These are phyloP conservation scores for Betta splendens DNA, from an alignment of 2,797 vertebrate genomes.

Conservation along the genomic window DNA sequence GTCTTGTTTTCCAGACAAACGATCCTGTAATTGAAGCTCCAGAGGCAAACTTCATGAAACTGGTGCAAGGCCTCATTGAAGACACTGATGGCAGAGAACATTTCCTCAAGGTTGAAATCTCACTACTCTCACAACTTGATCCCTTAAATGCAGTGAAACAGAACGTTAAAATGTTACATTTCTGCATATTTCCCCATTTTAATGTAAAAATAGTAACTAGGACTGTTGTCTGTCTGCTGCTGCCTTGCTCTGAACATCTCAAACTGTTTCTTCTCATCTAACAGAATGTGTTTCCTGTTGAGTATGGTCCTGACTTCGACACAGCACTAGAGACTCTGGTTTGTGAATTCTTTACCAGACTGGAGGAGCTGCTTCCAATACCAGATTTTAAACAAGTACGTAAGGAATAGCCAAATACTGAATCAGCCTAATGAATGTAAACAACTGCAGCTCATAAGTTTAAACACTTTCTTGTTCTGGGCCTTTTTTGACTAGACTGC, in stretches of 20 bases:
- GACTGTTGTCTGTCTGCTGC: neutral
- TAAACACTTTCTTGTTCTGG: neutral
- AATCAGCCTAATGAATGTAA: neutral
- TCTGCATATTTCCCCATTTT: neutral
- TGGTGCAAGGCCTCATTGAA: slow-evolving; percentile 79
- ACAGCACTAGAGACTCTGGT: slow-evolving; percentile 77
- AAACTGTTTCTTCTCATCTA: neutral
- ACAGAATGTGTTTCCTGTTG: slow-evolving; percentile 80
- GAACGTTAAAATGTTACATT: neutral
- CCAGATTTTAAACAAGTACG: slow-evolving; percentile 80
- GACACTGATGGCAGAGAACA: slow-evolving; percentile 79
- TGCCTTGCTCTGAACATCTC: neutral
- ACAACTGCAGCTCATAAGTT: neutral
- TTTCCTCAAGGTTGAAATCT: slow-evolving; percentile 72
- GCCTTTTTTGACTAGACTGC: slow-evolving; percentile 61
- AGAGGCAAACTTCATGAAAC: slow-evolving; percentile 80
- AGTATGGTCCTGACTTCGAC: slow-evolving; percentile 79
- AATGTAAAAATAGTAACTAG: neutral
- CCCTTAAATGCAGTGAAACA: neutral
- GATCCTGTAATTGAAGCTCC: slow-evolving; percentile 77
- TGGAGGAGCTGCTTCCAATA: slow-evolving; percentile 78
- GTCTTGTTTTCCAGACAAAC: slow-evolving; percentile 59
- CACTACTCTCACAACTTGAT: neutral
- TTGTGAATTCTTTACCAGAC: slow-evolving; percentile 76
- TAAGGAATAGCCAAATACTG: neutral